Percentiles rank a stretch among this genome's conserved stretches.
Conservation (phyloP, 2,888 invertebrate species). For the Smittia aterrima region DNA sequence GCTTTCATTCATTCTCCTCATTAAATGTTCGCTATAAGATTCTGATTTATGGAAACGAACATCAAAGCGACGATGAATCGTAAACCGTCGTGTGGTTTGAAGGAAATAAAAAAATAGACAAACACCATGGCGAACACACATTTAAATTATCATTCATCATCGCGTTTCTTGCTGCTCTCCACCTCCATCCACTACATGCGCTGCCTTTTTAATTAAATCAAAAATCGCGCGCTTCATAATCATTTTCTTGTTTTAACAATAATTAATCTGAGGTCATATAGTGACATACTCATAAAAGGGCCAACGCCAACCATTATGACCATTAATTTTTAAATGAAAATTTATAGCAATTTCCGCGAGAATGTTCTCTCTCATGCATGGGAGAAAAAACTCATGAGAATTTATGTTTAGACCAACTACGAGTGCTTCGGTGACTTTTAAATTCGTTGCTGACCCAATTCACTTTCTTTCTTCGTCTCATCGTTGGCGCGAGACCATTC, state of each 20-base stretch:
- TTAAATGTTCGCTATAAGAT: too few relatives aligned
- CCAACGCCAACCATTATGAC: conserved; percentile 24
- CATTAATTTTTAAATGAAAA: conserved; percentile 37
- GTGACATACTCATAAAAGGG: neutral
- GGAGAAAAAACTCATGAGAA: conserved; percentile 2
- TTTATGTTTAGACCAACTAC: neutral
- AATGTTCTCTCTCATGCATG: neutral
- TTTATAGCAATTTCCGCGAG: conserved; percentile 13
- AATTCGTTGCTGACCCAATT: neutral
- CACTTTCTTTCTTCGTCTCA: neutral
- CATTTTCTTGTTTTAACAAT: conserved; percentile 32
- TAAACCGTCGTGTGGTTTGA: too few relatives aligned
- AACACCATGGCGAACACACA: conserved; percentile 13
- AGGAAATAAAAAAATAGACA: too few relatives aligned
- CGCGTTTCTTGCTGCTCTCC: conserved; percentile 23
- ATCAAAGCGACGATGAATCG: neutral
- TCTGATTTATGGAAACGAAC: neutral
- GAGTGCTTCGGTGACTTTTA: neutral
- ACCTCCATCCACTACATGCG: neutral
- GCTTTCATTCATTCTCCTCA: too few relatives aligned
- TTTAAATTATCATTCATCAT: conserved; percentile 39
- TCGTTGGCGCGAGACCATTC: neutral
- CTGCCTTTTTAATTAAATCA: conserved; percentile 37
- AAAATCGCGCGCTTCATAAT: conserved; percentile 40
- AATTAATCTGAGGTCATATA: conserved; percentile 40